Evolutionary conservation across 2,113 vertebrate species (phyloP).

Genomic region (Oryzias celebensis): DNA sequence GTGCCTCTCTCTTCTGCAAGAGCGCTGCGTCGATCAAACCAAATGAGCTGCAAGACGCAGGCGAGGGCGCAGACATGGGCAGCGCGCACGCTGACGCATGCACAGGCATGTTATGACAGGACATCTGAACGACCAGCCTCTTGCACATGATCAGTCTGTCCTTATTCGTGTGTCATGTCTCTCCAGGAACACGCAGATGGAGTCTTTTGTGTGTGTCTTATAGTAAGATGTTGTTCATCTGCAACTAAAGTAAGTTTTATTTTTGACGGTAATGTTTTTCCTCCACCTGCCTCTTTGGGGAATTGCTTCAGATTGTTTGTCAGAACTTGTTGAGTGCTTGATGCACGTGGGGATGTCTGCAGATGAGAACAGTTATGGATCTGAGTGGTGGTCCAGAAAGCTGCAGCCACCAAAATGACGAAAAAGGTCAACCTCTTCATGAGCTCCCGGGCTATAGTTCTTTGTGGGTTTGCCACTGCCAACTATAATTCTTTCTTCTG

Average conservation of each 20-base stretch:
- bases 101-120: background rate
- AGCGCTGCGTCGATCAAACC: constrained; percentile 38
- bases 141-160: too few relatives aligned
- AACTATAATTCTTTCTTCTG: too few relatives aligned
- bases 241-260: too few relatives aligned
- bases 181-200: too few relatives aligned
- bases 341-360: constrained; percentile 2
- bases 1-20: constrained; percentile 25
- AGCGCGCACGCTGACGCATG: constrained; percentile 17
- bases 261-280: too few relatives aligned
- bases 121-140: background rate
- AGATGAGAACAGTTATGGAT: background rate
- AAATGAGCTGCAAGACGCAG: constrained; percentile 52
- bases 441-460: too few relatives aligned
- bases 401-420: background rate
- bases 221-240: too few relatives aligned
- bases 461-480: too few relatives aligned
- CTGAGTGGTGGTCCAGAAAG: background rate
- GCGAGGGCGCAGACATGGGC: constrained; percentile 12
- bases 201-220: too few relatives aligned
- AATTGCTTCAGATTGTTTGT: background rate
- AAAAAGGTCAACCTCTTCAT: too few relatives aligned
- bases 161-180: too few relatives aligned
- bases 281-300: too few relatives aligned
- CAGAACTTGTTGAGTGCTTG: constrained; percentile 1